Conservation (phyloP, 2,888 invertebrate species). For the Caenorhabditis virilis region DNA sequence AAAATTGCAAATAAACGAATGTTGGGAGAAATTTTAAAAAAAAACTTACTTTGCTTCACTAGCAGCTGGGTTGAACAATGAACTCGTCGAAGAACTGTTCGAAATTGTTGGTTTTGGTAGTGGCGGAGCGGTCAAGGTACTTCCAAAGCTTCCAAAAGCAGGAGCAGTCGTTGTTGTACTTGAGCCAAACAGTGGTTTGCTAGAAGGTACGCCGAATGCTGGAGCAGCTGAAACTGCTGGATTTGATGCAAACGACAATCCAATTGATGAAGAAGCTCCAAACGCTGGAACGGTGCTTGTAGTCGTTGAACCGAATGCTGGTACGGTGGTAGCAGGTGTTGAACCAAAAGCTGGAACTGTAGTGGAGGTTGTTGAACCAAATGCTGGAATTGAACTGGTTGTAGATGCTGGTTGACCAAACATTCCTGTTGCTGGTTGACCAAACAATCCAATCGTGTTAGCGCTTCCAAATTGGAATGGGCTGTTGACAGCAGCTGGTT, state of each 20-base stretch:
- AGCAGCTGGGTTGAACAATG: constrained; percentile 16
- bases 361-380: constrained; percentile 1
- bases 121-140: not conserved
- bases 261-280: no score
- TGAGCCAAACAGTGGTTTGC: constrained; percentile 7
- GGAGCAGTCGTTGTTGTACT: not conserved
- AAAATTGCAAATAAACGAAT: constrained; percentile 1
- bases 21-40: not conserved
- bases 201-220: not conserved
- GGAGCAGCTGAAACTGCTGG: not conserved
- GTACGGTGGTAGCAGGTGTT: not conserved
- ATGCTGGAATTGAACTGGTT: not conserved
- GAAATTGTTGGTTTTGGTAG: constrained; percentile 20
- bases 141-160: constrained; percentile 23
- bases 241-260: no score
- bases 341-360: not conserved
- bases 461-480: no score
- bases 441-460: not conserved
- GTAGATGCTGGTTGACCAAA: not conserved
- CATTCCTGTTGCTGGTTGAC: not conserved
- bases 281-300: not conserved
- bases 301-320: not conserved
- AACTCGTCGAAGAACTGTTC: constrained; percentile 27
- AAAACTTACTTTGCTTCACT: constrained; percentile 20
- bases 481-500: no score